Conservation (phyloP, 1,140 invertebrate genomes). For the Anoplophora glabripennis region DNA sequence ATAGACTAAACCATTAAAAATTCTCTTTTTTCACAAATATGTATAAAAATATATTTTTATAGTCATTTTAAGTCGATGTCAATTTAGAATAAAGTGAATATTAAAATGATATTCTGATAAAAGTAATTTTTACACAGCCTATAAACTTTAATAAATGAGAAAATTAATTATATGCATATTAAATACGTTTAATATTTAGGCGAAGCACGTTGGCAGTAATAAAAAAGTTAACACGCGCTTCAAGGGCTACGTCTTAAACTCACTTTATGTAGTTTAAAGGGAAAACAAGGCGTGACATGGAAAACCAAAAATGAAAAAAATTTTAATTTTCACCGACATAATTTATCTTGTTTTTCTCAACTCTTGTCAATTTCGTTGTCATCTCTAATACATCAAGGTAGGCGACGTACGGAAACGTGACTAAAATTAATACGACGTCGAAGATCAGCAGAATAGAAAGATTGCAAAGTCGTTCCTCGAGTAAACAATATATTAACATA, state of each 20-base stretch:
- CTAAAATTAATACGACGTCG: conserved; percentile 45
- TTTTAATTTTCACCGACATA: conserved; percentile 41
- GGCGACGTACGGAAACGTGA: conserved; percentile 37
- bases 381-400: conserved; percentile 47
- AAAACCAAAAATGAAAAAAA: conserved; percentile 21
- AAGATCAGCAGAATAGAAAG: conserved; percentile 26
- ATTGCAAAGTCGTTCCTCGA: conserved; percentile 33
- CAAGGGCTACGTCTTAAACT: background rate
- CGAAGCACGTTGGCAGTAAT: background rate
- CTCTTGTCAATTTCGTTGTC: conserved; percentile 44
- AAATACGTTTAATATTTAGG: too few relatives aligned
- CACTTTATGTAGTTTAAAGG: conserved; percentile 14
- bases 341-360: conserved; percentile 44
- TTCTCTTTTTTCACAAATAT: too few relatives aligned
- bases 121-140: too few relatives aligned
- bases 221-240: background rate
- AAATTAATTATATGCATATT: too few relatives aligned
- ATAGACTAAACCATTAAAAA: too few relatives aligned
- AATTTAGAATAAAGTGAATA: too few relatives aligned
- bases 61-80: too few relatives aligned
- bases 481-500: conserved; percentile 37
- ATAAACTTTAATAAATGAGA: too few relatives aligned
- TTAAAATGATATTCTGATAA: too few relatives aligned
- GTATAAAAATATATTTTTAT: too few relatives aligned
- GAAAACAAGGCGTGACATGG: conserved; percentile 12